Evolutionary conservation across 1,140 invertebrate species (phyloP).

Genomic region (Phthorimaea operculella): DNA sequence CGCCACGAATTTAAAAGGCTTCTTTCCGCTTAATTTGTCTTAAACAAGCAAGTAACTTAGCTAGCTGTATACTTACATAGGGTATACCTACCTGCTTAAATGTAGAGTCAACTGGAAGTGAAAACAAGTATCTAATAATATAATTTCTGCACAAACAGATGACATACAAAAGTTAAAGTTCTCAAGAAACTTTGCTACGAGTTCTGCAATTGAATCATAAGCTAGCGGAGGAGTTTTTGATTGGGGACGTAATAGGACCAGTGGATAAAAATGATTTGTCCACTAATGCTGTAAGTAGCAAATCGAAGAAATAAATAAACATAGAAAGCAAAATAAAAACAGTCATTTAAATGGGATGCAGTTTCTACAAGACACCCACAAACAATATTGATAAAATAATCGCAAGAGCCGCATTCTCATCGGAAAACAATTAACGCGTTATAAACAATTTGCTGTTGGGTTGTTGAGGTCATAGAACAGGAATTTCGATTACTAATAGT

Average conservation of each 20-base stretch:
- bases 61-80: too few species aligned
- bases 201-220: too few species aligned
- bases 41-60: background rate
- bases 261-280: background rate
- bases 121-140: too few species aligned
- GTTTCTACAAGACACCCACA: slow-evolving; percentile 11
- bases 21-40: slow-evolving; percentile 11
- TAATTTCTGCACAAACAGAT: too few species aligned
- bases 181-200: too few species aligned
- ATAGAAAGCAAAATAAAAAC: slow-evolving; percentile 5
- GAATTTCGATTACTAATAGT: slow-evolving; percentile 16
- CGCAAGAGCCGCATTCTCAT: slow-evolving; percentile 20
- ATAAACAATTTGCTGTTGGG: slow-evolving; percentile 23
- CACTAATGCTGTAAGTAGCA: too few species aligned
- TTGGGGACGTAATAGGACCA: background rate
- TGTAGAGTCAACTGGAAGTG: too few species aligned
- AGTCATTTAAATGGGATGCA: slow-evolving; percentile 17
- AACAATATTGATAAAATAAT: slow-evolving; percentile 13
- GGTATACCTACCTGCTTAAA: too few species aligned
- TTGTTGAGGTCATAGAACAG: slow-evolving; percentile 31
- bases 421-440: slow-evolving; percentile 30
- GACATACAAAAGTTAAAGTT: too few species aligned
- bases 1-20: slow-evolving; percentile 9
- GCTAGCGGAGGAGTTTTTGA: too few species aligned
- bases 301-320: too few species aligned